Evolutionary conservation across 2,888 invertebrate genomes (phyloP), one percentile per base, ranked within the genome.

Genomic region (Hirtodrosophila duncani): DNA sequence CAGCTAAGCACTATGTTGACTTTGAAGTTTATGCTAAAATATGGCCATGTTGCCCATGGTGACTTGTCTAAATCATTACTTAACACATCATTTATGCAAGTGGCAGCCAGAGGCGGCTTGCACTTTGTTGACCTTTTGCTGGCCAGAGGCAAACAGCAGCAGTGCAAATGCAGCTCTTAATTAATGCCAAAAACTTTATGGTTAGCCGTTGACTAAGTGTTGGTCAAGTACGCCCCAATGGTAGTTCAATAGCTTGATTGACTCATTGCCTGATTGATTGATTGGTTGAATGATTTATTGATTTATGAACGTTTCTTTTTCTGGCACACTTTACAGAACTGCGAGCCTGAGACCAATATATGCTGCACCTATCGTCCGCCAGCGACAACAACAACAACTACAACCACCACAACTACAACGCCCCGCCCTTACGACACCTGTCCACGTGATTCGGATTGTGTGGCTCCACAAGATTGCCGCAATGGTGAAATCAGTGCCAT

Each of bases 361-460:
- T 88, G 88, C 65, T 88, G 88, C 65, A 81, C 78, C 45, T 85
- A 81, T 56, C 84, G 82, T 42, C 68, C 84, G 59, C 70, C 80
- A 26, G 56, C 72, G 57, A 69, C 69, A 9, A 77, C 83, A 2
- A 67, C 70, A 34, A 66, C 78, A 0, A 78, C 80, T 2, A 80
- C 86, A n/a, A 84, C 84, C 24, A 68, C 75, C 9, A 79, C 85
- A 16, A 67, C 69, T 13, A 68, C 61, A 26, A n/a, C n/a, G n/a
- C n/a, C n/a, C n/a, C n/a, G n/a, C n/a, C 84, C 84, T 11, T 84
- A 57, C 26, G 63, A 60, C 23, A 72, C 74, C 31, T 85, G 85
- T 56, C 70, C 71, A 37, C 59, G 59, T 18, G 83, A 84, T 41
- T 82, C 81, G 24, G 86, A 83, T 43, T 86, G 87, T 67, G 86